phyloP scores from a whole-genome alignment of 2,113 vertebrate species.

The Apeltes quadracus region DNA sequence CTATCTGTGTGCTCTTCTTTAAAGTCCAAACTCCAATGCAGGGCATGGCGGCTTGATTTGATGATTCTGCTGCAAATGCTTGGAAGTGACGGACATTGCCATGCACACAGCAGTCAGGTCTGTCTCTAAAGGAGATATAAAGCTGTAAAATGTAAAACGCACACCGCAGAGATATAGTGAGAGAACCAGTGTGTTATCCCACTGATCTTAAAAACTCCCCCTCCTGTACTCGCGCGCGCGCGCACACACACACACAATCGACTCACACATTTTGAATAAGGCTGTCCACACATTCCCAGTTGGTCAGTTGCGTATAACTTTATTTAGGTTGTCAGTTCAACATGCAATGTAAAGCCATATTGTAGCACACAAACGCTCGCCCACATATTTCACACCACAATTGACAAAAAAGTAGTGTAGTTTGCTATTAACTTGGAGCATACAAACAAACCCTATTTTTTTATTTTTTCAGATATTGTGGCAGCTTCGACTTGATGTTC shows the following conservation, averaged over 20 bases:
- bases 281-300: conserved; percentile 23
- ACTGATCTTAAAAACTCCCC: not conserved
- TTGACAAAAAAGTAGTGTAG: conserved; percentile 9
- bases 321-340: conserved; percentile 46
- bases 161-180: conserved; percentile 1
- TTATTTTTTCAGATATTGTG: not conserved
- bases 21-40: conserved; percentile 77
- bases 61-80: conserved; percentile 29
- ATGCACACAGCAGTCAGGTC: conserved; percentile 1
- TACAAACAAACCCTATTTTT: no score
- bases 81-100: conserved; percentile 24
- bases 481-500: not conserved
- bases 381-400: conserved; percentile 47
- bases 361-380: conserved; percentile 21
- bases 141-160: conserved; percentile 27
- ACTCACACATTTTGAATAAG: conserved; percentile 24
- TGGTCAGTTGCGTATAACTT: conserved; percentile 26
- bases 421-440: not conserved
- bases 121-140: conserved; percentile 14
- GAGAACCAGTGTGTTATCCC: not conserved
- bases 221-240: no score
- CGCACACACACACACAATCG: not conserved
- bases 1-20: conserved; percentile 34
- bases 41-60: conserved; percentile 43
- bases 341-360: conserved; percentile 39